These are phyloP conservation scores for Netelia fuscicornis DNA, from an alignment of 2,888 invertebrate genomes.

Conservation along the genomic window DNA sequence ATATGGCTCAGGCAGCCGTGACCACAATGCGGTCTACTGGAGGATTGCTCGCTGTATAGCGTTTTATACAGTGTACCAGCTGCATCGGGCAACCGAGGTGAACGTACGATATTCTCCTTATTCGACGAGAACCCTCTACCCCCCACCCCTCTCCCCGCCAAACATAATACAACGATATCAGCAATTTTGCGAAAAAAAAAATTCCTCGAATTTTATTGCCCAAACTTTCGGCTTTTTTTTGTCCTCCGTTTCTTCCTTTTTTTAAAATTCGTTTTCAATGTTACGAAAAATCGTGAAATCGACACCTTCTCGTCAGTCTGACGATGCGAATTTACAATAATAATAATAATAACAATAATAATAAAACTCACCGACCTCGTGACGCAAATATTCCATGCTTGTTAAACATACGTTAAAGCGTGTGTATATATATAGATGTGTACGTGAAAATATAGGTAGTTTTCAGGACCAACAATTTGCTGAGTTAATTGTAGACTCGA, in stretches of 20 bases:
- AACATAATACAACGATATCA: neutral
- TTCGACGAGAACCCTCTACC: constrained; percentile 5
- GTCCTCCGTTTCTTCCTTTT: neutral
- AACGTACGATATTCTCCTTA: constrained; percentile 61
- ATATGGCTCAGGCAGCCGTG: constrained; percentile 63
- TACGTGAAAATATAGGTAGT: neutral
- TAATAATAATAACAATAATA: neutral
- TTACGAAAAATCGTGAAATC: constrained; percentile 18
- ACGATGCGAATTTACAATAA: neutral
- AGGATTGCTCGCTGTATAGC: constrained; percentile 41
- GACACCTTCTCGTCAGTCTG: neutral
- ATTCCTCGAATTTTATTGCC: neutral
- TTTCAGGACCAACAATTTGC: constrained; percentile 17
- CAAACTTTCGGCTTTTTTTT: neutral
- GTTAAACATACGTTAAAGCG: constrained; percentile 1
- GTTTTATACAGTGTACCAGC: constrained; percentile 19
- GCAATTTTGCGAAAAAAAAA: neutral
- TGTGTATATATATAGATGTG: neutral
- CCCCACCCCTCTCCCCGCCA: neutral
- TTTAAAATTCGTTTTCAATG: neutral
- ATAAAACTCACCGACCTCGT: neutral
- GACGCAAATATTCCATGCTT: constrained; percentile 35
- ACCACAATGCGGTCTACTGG: constrained; percentile 60
- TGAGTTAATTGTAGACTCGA: constrained; percentile 39
- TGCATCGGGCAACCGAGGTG: constrained; percentile 41